Evolutionary conservation across 2,888 invertebrate genomes (phyloP), one percentile per base, ranked within the genome.

Genomic region (Pyrocoelia pectoralis): DNA sequence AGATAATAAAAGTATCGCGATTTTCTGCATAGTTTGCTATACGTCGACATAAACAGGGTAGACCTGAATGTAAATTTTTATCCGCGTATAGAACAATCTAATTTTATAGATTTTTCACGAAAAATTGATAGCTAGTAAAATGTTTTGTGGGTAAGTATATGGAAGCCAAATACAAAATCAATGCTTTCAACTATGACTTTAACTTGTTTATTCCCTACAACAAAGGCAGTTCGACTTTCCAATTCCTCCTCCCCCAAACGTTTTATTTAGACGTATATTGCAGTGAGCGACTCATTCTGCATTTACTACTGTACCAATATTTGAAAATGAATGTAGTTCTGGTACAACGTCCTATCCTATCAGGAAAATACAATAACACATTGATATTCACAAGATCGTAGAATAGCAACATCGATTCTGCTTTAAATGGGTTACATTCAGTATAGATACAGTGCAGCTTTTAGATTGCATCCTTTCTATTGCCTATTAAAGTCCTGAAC

Each of bases 381-480:
- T 43, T 43, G 6, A 15, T 43, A 43, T 12, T 40, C 41, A 43
- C 13, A 15, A 15, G 6, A 43, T 15, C 10, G 13, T 8, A 43
- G 41, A 43, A 43, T 6, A 13, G 41, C 41, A 43, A 43, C 41
- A 43, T 43, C 15, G 41, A 43, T 43, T 43, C 13, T 15, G 15
- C 12, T 43, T 43, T 43, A 43, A 43, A 43, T 43, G 13, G 41
- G 41, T 33, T 33, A 33, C 9, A 33, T 33, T 33, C 33, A 33
- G n/a, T 33, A 33, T 33, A 33, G 33, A 33, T n/a, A 24, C 24
- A 24, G 33, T 33, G n/a, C 3, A 33, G 33, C 33, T 33, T 33
- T 33, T n/a, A 33, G 33, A 33, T 33, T 4, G 33, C 8, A 33
- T 33, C 8, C n/a, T 33, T 33, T 33, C 33, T 33, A 33, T 33